Evolutionary conservation across 2,888 invertebrate genomes (phyloP).

Genomic region (Ectemnius lituratus): DNA sequence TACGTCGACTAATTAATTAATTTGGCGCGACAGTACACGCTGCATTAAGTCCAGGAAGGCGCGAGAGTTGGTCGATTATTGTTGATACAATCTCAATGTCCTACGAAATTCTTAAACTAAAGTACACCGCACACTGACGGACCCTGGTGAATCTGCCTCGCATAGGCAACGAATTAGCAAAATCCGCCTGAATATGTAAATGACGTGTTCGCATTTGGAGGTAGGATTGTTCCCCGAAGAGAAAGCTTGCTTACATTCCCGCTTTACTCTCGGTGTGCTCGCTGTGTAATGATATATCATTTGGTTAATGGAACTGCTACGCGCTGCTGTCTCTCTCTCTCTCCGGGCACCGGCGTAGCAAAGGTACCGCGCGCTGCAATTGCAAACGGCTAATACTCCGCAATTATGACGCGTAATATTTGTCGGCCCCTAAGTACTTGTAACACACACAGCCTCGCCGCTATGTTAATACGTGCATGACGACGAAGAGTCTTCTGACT

Average conservation of each 20-base stretch:
- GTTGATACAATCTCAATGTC: neutral
- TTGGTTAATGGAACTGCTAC: neutral
- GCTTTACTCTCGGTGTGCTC: neutral
- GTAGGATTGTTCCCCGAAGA: neutral
- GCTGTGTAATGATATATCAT: neutral
- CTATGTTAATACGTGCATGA: too few relatives aligned
- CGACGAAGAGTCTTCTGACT: too few relatives aligned
- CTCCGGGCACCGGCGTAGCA: too few relatives aligned
- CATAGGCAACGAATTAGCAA: neutral
- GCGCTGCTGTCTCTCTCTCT: too few relatives aligned
- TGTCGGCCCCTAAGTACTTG: neutral
- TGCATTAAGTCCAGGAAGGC: neutral
- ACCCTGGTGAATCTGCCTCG: neutral
- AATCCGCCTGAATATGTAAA: too few relatives aligned
- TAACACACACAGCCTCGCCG: neutral
- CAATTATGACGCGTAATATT: conserved; percentile 3
- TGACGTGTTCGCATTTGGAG: neutral
- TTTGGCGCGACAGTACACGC: neutral
- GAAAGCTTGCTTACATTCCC: conserved; percentile 4
- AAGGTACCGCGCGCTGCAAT: too few relatives aligned
- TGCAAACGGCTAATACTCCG: conserved; percentile 5
- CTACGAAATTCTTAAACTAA: neutral
- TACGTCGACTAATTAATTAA: neutral
- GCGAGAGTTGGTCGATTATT: neutral
- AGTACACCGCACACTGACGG: neutral